These are phyloP conservation scores for Oscheius sp. DNA, from an alignment of 1,140 invertebrate species.

Conservation along the genomic window DNA sequence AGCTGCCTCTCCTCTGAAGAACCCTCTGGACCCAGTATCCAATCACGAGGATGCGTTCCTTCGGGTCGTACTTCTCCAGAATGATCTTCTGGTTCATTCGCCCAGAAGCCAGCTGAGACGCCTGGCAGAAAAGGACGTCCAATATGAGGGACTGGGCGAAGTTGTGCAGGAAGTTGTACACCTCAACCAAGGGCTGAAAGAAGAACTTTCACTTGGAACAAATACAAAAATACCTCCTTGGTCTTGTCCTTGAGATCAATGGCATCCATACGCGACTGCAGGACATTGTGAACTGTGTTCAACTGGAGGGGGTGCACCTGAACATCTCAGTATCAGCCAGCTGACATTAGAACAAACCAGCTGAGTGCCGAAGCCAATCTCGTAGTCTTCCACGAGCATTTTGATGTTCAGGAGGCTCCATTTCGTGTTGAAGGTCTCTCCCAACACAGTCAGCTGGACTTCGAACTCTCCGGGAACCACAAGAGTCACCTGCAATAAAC, in stretches of 20 bases:
- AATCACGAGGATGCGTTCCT: conserved; percentile 28
- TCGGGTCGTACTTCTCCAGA: conserved; percentile 66
- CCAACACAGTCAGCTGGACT: conserved; percentile 86
- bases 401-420: conserved; percentile 92
- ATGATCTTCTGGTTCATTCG: conserved; percentile 28
- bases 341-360: neutral
- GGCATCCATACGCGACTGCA: conserved; percentile 73
- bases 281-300: conserved; percentile 82
- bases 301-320: conserved; percentile 88
- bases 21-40: conserved; percentile 39
- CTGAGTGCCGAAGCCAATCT: conserved; percentile 83
- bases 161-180: conserved; percentile 66
- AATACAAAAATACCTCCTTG: conserved; percentile 8
- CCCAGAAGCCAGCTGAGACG: conserved; percentile 71
- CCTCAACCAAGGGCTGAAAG: conserved; percentile 36
- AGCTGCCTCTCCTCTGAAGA: neutral
- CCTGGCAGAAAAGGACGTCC: conserved; percentile 91
- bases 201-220: no score
- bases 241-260: neutral
- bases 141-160: conserved; percentile 92
- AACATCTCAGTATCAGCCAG: conserved; percentile 63
- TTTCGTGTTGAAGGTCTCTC: conserved; percentile 82
- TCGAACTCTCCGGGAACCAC: conserved; percentile 93
- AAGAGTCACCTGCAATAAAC: conserved; percentile 71
- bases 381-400: conserved; percentile 90